Evolutionary conservation across 1,140 invertebrate genomes (phyloP), one percentile per base, ranked within the genome.

Genomic region (Octopus sinensis): DNA sequence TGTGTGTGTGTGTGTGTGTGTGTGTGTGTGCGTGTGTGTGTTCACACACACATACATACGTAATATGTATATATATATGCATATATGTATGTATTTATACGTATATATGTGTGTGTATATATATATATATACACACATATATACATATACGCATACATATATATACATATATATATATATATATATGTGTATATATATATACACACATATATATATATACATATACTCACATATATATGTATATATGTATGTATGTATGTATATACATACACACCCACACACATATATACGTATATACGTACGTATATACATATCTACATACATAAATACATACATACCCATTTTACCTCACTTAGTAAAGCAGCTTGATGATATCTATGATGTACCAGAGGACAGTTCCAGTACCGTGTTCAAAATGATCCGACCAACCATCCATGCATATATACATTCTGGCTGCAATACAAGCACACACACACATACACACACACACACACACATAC

Each of bases 1-100:
- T 62, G 56, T 62, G 56, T 62, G 56, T 62, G 56, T 62, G 56
- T 62, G 56, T 62, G 56, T 62, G 56, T 62, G 56, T 62, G 56
- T 62, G 56, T 62, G 56, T 62, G 56, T 62, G 56, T 62, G 56
- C 17, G 56, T 62, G 56, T 62, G 56, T 62, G 56, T 17, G 56
- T 62, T 62, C 56, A 62, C 17, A 62, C 17, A 62, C 17, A 62
- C 17, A 62, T 62, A 62, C 17, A 62, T 62, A 62, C 17, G 17
- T 62, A 62, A n/a, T 62, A 62, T 62, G 17, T 62, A 62, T 62
- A 62, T 62, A 62, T 62, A 62, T 62, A 62, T 62, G 17, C 17
- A 62, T 62, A 62, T 62, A 62, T 62, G 17, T 62, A 62, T 62
- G 17, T 62, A 62, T 62, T 9, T 62, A 62, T 62, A 62, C 17